Evolutionary conservation across 2,113 vertebrate genomes (phyloP).

Genomic region (Bujurquina vittata): DNA sequence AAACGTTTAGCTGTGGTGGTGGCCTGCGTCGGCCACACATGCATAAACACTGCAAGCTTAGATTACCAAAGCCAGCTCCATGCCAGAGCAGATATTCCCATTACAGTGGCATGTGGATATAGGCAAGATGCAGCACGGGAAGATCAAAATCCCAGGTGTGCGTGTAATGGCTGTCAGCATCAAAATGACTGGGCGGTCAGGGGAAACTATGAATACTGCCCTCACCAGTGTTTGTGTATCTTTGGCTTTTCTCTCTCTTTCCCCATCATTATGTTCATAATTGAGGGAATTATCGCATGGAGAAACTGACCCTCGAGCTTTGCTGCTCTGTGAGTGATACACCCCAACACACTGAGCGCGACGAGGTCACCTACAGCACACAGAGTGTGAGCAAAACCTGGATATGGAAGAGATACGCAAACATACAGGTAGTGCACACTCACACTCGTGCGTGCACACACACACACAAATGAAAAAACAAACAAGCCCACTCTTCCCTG

Average conservation of each 20-base stretch:
- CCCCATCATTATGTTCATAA: conserved; percentile 56
- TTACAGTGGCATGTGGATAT: conserved; percentile 23
- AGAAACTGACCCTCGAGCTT: conserved; percentile 28
- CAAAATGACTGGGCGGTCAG: conserved; percentile 32
- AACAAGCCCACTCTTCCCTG: conserved; percentile 27
- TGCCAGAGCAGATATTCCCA: conserved; percentile 44
- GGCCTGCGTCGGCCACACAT: conserved; percentile 59
- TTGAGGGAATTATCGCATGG: conserved; percentile 48
- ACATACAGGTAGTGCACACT: not conserved
- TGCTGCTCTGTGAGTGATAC: conserved; percentile 16
- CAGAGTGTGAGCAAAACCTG: not conserved
- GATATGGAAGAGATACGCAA: not conserved
- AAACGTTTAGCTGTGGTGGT: conserved; percentile 63
- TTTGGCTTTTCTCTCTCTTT: conserved; percentile 22
- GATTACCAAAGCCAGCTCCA: conserved; percentile 31
- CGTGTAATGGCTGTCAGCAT: conserved; percentile 21
- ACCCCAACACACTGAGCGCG: conserved; percentile 14
- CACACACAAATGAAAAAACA: not conserved
- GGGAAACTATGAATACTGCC: conserved; percentile 53
- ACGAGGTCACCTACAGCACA: conserved; percentile 59
- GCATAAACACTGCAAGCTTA: conserved; percentile 33
- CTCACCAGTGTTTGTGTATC: conserved; percentile 52
- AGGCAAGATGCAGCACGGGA: conserved; percentile 53
- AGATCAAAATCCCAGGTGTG: conserved; percentile 43
- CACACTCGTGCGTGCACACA: too few relatives aligned